Percentiles rank a stretch among this genome's conserved stretches.
Evolutionary conservation across 2,113 vertebrate genomes (phyloP).

Genomic region (Danionella cerebrum): DNA sequence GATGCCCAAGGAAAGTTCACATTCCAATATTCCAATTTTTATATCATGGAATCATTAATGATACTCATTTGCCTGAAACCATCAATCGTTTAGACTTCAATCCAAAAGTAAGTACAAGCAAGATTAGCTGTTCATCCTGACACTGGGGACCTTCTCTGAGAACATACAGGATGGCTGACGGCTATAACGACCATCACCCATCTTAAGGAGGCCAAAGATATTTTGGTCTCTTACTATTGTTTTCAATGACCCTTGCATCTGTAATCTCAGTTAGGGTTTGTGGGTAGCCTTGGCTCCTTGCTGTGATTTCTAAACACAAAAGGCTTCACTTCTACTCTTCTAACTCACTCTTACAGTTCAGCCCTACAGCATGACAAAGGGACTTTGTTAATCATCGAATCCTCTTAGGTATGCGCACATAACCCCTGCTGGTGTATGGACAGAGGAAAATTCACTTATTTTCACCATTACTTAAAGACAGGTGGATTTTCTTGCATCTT

Average conservation of each 20-base stretch:
- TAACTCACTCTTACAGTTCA: slow-evolving; percentile 33
- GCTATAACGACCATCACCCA: not conserved
- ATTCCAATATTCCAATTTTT: too few relatives aligned
- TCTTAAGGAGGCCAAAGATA: slow-evolving; percentile 17
- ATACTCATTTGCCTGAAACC: not conserved
- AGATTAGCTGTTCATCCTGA: slow-evolving; percentile 2
- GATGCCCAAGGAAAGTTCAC: too few relatives aligned
- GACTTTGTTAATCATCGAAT: slow-evolving; percentile 30
- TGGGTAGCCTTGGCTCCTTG: slow-evolving; percentile 25
- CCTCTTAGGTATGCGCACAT: slow-evolving; percentile 8
- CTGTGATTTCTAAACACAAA: slow-evolving; percentile 30
- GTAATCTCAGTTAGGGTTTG: slow-evolving; percentile 14
- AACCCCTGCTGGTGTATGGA: slow-evolving; percentile 14
- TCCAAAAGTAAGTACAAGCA: not conserved
- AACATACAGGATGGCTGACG: not conserved
- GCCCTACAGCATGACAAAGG: slow-evolving; percentile 28
- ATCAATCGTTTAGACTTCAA: not conserved
- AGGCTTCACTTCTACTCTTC: slow-evolving; percentile 29
- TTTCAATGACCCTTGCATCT: not conserved
- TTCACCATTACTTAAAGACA: slow-evolving; percentile 18
- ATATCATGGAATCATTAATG: not conserved
- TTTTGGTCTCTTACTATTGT: slow-evolving; percentile 28
- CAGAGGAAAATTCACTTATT: slow-evolving; percentile 22
- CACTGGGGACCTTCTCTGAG: not conserved
- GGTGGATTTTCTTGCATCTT: slow-evolving; percentile 9